Evolutionary conservation across 2,888 invertebrate species (phyloP).

Genomic region (Altica lythri): DNA sequence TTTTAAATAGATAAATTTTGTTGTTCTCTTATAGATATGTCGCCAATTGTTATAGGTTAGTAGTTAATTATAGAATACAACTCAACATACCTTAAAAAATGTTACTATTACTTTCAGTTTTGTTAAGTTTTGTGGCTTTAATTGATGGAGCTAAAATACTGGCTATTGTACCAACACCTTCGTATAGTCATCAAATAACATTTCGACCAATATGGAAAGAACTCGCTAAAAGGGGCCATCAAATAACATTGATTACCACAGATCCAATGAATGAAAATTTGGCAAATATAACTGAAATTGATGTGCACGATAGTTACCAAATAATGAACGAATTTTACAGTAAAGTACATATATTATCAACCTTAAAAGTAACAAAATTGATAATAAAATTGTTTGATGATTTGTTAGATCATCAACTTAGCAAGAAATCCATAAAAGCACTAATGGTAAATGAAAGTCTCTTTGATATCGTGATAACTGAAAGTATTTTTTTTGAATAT

Average conservation of each 20-base stretch:
- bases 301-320: slow-evolving; percentile 28
- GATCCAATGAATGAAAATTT: slow-evolving; percentile 39
- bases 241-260: slow-evolving; percentile 50
- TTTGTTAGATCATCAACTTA: background rate
- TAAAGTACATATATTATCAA: background rate
- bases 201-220: slow-evolving; percentile 45
- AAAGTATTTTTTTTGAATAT: background rate
- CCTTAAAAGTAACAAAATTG: background rate
- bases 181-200: slow-evolving; percentile 46
- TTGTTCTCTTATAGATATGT: too few relatives aligned
- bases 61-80: too few relatives aligned
- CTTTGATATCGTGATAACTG: background rate
- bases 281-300: slow-evolving; percentile 40
- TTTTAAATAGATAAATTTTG: too few relatives aligned
- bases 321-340: background rate
- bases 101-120: too few relatives aligned
- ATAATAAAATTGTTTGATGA: background rate
- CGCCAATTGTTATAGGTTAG: too few relatives aligned
- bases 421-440: background rate
- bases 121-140: background rate
- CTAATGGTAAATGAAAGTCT: background rate
- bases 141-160: slow-evolving; percentile 34
- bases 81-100: too few relatives aligned
- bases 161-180: slow-evolving; percentile 43
- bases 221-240: slow-evolving; percentile 47